These are phyloP conservation scores for Synergus laeviventris DNA, from an alignment of 2,888 invertebrate genomes.

Conservation along the genomic window DNA sequence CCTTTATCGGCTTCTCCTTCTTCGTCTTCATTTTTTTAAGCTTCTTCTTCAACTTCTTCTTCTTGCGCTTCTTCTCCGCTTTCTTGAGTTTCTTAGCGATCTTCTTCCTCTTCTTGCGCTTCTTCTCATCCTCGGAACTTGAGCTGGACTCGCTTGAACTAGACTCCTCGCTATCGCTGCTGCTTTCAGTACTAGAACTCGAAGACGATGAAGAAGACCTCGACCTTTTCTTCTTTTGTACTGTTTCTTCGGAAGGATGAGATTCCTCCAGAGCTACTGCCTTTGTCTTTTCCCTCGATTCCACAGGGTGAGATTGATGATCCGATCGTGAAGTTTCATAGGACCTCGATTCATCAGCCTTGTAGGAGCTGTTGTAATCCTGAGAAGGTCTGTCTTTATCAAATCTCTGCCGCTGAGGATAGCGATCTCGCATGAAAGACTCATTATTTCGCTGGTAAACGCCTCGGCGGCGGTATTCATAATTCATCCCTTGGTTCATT, in stretches of 20 bases:
- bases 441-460: constrained; percentile 29
- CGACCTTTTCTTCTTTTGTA: constrained; percentile 50
- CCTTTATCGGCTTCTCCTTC: constrained; percentile 52
- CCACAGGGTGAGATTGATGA: constrained; percentile 44
- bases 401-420: constrained; percentile 15
- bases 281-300: constrained; percentile 42
- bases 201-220: constrained; percentile 50
- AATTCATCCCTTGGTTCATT: constrained; percentile 20
- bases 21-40: constrained; percentile 74
- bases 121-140: constrained; percentile 77
- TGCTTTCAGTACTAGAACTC: constrained; percentile 62
- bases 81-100: constrained; percentile 77
- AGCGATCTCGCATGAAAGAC: constrained; percentile 11
- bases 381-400: constrained; percentile 26
- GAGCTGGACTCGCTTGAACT: constrained; percentile 45
- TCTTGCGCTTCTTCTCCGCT: constrained; percentile 78
- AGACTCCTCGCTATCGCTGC: constrained; percentile 73
- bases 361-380: constrained; percentile 21
- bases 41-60: constrained; percentile 78
- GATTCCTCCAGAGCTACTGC: constrained; percentile 43
- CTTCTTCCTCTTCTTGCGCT: constrained; percentile 78
- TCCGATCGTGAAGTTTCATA: constrained; percentile 44
- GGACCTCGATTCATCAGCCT: background rate
- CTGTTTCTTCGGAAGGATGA: constrained; percentile 39
- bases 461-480: constrained; percentile 24